Evolutionary conservation across 1,140 invertebrate genomes (phyloP), one percentile per base, ranked within the genome.

Genomic region (Pantala flavescens): DNA sequence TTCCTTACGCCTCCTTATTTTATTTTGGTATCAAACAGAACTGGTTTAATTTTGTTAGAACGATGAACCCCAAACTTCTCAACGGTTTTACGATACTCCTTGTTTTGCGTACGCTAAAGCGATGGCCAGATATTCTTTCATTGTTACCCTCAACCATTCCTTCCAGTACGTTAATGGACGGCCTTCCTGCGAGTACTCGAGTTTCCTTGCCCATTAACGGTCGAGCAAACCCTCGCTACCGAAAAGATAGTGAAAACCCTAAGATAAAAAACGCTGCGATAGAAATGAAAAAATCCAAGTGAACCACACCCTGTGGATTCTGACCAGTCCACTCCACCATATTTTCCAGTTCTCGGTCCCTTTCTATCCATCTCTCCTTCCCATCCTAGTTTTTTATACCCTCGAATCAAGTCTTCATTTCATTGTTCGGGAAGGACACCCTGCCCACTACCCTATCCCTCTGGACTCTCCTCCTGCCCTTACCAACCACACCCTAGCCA

Each of bases 251-350:
- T 7, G 49, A 63, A 21, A 63, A 63, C n/a, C 16, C 16, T 3
- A 7, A 12, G 12, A 63, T 63, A 21, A 63, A 21, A 63, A 63
- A 63, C 12, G 49, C 14, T 5, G n/a, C 12, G 49, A 63, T 19
- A 19, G 49, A 63, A 63, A 63, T 3, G 12, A 12, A 21, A 63
- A 63, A 63, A 19, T 7, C 12, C 49, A 63, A 21, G n/a, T 3
- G 49, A 19, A 63, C 49, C 49, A 63, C 49, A 63, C 49, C 49
- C 49, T 12, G 49, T 63, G 49, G 49, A 21, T 21, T 63, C 12
- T 63, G 49, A 63, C 49, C 49, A 63, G 49, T 63, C 49, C 49
- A 63, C 49, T 63, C 49, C 49, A 19, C 49, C 49, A 63, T 63
- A 63, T 63, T 63, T 63, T 63, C 49, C 49, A 63, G 49, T 63